Evolutionary conservation across 2,888 invertebrate species (phyloP).

Genomic region (Polydrusus pterygomalis): DNA sequence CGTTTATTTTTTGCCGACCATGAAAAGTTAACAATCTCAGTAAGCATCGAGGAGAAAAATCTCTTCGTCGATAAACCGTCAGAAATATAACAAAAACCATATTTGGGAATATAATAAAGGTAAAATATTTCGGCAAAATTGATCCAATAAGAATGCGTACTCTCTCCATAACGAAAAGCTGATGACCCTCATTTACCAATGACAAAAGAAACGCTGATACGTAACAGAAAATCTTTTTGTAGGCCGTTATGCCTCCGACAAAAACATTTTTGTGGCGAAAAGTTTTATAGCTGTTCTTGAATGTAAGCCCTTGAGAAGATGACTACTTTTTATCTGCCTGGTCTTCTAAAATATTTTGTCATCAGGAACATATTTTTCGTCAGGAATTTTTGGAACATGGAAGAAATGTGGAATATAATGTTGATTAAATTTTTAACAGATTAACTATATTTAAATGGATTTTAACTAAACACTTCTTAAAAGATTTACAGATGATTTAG

Average conservation of each 20-base stretch:
- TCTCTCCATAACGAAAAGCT: conserved; percentile 35
- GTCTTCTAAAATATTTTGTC: conserved; percentile 21
- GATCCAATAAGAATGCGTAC: conserved; percentile 17
- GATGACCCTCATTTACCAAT: conserved; percentile 45
- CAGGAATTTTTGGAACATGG: conserved; percentile 18
- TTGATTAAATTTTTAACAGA: not conserved
- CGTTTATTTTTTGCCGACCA: too few relatives aligned
- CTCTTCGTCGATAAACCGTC: not conserved
- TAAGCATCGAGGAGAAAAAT: not conserved
- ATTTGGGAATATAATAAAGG: conserved; percentile 12
- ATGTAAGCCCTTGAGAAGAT: conserved; percentile 32
- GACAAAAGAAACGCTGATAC: conserved; percentile 45
- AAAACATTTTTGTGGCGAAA: conserved; percentile 39
- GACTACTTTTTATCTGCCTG: conserved; percentile 18
- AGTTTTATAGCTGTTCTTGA: conserved; percentile 39
- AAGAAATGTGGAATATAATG: not conserved
- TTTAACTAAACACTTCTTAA: too few relatives aligned
- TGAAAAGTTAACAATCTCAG: not conserved
- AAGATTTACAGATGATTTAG: too few relatives aligned
- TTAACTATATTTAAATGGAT: too few relatives aligned
- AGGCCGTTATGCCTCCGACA: conserved; percentile 45
- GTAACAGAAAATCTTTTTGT: conserved; percentile 45
- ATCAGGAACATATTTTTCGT: conserved; percentile 19
- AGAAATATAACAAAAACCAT: conserved; percentile 11
- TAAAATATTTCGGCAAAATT: conserved; percentile 15